These are phyloP conservation scores for Heliornis fulica DNA, from an alignment of 2,113 vertebrate species.

Conservation along the genomic window DNA sequence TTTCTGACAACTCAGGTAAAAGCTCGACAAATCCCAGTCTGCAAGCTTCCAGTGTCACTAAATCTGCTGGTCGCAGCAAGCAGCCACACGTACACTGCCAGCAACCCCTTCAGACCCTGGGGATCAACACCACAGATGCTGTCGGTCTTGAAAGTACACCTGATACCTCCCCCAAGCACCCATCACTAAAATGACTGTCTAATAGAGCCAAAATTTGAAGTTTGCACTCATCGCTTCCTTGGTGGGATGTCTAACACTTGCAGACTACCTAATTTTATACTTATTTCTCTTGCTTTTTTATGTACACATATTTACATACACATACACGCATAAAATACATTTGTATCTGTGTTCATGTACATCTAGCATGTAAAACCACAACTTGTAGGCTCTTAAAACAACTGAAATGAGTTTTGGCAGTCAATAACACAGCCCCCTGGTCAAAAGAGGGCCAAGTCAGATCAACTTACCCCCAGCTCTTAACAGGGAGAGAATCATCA, in stretches of 20 bases:
- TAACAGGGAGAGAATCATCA: neutral
- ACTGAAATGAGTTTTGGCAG: neutral
- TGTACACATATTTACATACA: neutral
- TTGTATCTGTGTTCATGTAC: too few species aligned
- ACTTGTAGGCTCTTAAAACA: neutral
- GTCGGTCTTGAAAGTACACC: neutral
- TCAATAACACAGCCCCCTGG: neutral
- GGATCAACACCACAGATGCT: neutral
- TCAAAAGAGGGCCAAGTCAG: neutral
- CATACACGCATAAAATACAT: accelerated
- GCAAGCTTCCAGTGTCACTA: neutral
- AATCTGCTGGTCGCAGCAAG: neutral
- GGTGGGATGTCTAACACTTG: neutral
- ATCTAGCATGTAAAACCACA: neutral
- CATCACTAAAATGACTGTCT: neutral
- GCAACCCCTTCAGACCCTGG: neutral
- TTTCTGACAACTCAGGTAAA: neutral
- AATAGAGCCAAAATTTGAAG: neutral
- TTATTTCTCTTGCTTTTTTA: neutral
- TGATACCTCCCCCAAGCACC: neutral
- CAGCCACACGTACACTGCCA: neutral
- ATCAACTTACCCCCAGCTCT: neutral
- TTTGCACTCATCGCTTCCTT: neutral
- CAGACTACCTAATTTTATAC: neutral
- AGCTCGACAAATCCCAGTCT: neutral